Percentiles rank a stretch among this genome's conserved stretches.
Conservation (phyloP, 2,888 invertebrate genomes). For the Drosophila fungiperda region DNA sequence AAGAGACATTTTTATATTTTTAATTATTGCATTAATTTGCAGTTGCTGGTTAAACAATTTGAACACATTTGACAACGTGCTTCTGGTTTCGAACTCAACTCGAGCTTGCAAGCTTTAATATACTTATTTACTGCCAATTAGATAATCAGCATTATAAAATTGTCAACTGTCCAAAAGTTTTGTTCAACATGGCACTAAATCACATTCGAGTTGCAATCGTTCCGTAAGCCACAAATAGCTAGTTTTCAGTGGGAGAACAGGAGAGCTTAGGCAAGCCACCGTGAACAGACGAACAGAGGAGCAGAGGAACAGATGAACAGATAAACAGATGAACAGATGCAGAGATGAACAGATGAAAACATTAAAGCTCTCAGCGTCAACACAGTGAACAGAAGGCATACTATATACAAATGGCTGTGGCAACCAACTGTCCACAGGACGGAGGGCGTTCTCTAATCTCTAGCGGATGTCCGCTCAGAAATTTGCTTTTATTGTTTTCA, state of each 20-base stretch:
- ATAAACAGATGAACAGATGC: no score
- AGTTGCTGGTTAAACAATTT: background rate
- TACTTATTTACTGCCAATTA: background rate
- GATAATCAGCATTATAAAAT: background rate
- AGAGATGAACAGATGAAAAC: constrained; percentile 1
- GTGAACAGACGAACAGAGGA: background rate
- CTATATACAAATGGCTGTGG: constrained; percentile 18
- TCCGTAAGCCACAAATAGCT: background rate
- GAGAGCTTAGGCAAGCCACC: background rate
- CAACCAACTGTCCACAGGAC: constrained; percentile 91
- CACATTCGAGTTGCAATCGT: background rate
- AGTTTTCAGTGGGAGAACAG: background rate
- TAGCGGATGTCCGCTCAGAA: constrained; percentile 72
- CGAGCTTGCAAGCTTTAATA: background rate
- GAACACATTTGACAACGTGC: background rate
- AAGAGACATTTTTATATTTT: background rate
- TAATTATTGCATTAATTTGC: background rate
- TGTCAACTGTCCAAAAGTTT: background rate
- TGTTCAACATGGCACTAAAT: background rate
- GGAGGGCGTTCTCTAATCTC: constrained; percentile 64
- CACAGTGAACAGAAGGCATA: constrained; percentile 9
- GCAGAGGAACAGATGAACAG: no score
- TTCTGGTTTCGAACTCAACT: background rate
- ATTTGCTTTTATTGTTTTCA: constrained; percentile 78
- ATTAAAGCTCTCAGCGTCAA: constrained; percentile 19